Conservation (phyloP, 2,888 invertebrate genomes). For the Trichogramma dendrolimi region DNA sequence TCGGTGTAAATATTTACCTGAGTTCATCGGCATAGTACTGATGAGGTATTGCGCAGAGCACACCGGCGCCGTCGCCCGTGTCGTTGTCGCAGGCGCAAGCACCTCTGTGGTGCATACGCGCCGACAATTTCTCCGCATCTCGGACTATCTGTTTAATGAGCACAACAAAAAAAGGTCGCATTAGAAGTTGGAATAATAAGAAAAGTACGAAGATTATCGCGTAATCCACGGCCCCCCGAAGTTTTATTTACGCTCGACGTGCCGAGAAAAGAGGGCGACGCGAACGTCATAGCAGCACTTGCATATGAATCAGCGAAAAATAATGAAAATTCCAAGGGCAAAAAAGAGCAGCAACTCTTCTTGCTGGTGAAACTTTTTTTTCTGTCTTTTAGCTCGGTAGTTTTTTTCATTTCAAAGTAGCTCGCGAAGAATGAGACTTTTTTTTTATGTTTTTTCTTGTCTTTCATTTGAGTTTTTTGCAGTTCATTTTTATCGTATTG, state of each 20-base stretch:
- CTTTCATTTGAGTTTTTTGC: background rate
- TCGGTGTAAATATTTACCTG: slow-evolving; percentile 57
- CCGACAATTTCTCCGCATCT: slow-evolving; percentile 91
- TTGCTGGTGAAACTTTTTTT: too few species aligned
- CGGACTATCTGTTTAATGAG: slow-evolving; percentile 73
- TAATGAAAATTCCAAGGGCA: too few species aligned
- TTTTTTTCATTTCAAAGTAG: too few species aligned
- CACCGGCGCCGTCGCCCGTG: slow-evolving; percentile 98
- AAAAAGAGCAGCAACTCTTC: too few species aligned
- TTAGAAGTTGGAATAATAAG: background rate
- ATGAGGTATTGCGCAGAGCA: slow-evolving; percentile 94
- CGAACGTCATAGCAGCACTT: too few species aligned
- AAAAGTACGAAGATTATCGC: too few species aligned
- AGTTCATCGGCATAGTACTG: slow-evolving; percentile 81
- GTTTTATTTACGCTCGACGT: background rate
- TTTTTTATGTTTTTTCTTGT: background rate
- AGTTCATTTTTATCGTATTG: background rate
- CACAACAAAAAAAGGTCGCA: background rate
- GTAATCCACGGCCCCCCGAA: background rate
- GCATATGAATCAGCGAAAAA: too few species aligned
- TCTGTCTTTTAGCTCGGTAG: too few species aligned
- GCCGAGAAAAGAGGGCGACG: background rate
- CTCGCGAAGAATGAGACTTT: too few species aligned
- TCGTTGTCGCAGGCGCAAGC: slow-evolving; percentile 99
- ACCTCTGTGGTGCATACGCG: slow-evolving; percentile 98